Evolutionary conservation across 64 coral and sea anemone species (phyloP).

Genomic region (Pocillopora verrucosa): DNA sequence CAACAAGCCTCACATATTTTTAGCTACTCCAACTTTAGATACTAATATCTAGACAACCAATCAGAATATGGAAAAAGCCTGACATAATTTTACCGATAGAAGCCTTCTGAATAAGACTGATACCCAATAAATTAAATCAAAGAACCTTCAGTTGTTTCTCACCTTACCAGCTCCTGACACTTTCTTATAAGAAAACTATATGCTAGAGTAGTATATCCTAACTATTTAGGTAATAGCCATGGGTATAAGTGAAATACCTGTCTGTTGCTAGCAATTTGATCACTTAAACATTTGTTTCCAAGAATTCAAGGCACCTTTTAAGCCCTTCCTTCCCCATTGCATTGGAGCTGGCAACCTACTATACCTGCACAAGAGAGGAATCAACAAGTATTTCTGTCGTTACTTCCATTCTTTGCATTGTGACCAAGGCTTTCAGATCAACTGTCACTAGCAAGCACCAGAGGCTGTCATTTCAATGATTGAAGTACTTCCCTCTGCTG

Average conservation of each 20-base stretch:
- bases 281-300: not conserved
- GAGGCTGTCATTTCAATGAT: not conserved
- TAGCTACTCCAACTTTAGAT: no score
- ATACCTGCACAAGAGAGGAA: slow-evolving; percentile 12
- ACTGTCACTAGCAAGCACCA: not conserved
- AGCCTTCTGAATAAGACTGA: no score
- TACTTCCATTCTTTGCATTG: slow-evolving; percentile 20
- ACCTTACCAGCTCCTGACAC: no score
- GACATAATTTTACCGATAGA: no score
- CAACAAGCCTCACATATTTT: no score
- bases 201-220: no score
- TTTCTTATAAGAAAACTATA: no score
- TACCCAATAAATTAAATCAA: no score
- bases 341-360: not conserved
- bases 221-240: not conserved
- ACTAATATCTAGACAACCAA: no score
- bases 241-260: not conserved
- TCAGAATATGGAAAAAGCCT: no score
- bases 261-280: not conserved
- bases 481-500: slow-evolving; percentile 19
- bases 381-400: slow-evolving; percentile 1
- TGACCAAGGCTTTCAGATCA: slow-evolving; percentile 17
- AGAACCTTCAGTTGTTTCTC: no score
- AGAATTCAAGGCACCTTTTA: not conserved
- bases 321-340: not conserved